Evolutionary conservation across 2,113 vertebrate genomes (phyloP), one percentile per base, ranked within the genome.

Genomic region (Nanorana parkeri): DNA sequence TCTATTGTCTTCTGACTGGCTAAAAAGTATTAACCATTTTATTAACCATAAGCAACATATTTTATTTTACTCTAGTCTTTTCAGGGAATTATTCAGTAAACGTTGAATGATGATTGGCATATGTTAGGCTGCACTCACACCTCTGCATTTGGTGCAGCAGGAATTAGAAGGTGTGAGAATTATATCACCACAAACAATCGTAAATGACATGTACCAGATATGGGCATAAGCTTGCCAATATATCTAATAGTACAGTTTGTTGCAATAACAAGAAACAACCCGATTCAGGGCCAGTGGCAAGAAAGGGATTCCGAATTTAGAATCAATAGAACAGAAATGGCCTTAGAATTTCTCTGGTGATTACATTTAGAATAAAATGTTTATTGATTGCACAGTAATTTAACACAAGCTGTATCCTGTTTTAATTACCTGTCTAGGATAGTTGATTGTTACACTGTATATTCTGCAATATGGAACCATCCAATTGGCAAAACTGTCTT

Each of bases 401-500:
- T 55, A 67, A 47, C 32, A 76, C 58, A 78, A 55, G 36, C 20
- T 67, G 47, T 26, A 28, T 55, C 24, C 63, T 77, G 60, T 77
- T 52, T 65, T 66, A 78, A 78, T 67, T 78, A 78, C 63, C 47
- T 66, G 61, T 19, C 76, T 29, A 19, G 6, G 47, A 67, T 66
- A 67, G 76, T 78, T 66, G 63, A 78, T 78, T 78, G 26, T 55
- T 78, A 67, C 47, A 32, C 63, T 55, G 23, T 66, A 67, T 78
- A 78, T 78, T 78, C 41, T 78, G 63, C 17, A 67, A 15, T 55
- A 17, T 29, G 41, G 17, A 16, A 47, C 60, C 15, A 28, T 20
- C 1, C 63, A 78, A 55, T 78, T 67, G 17, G 60, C 19, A 78
- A 78, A 67, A 67, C 52, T 78, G 76, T 78, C 76, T 26, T 23